Base-by-base conservation (phyloP, 1,140 invertebrate genomes). In the Drosophila repletoides region DNA sequence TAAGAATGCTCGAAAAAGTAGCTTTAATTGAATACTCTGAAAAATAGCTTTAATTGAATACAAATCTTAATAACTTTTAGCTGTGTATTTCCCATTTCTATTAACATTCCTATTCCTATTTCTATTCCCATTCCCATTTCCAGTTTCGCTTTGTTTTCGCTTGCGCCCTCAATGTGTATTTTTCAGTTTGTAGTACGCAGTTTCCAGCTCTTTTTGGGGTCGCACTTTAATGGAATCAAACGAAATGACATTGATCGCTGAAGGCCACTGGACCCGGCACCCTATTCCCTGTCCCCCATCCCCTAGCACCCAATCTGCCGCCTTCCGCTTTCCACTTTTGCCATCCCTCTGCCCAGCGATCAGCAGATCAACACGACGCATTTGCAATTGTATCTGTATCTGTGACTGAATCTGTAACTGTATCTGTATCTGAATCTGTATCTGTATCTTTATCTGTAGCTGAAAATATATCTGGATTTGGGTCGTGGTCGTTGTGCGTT, bases 401-500 rank as follows among this genome's bases (percentile, higher is more conserved):
- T 12, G 17, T 10, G 10, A 17, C 12, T 24, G 10, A 12, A 46
- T 9, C 7, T 46, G 3, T 21, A 40, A 1, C 24, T 21, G 7
- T 7, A 34, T 19, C 3, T 33, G 46, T 22, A 33, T 51, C 10
- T 15, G 12, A 34, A 34, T 21, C 10, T 34, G 60, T 45, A 43
- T n/a, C 51, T 48, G 41, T 34, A 22, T 45, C 14, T 45, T 28
- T 31, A 33, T 21, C 21, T 48, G 15, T 38, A 17, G 26, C 17
- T 43, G 31, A 9, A 19, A 3, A 6, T 19, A 3, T 38, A 60
- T 49, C 29, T 59, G 60, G 75, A 84, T 84, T 86, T 84, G 80
- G 79, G 79, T 84, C 79, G 79, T 84, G 80, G 79, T 84, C 79
- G 80, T 84, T 84, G 77, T 83, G 73, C 79, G 80, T 84, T 84